Evolutionary conservation across 2,113 vertebrate genomes (phyloP).

Genomic region (Syrrhaptes paradoxus): DNA sequence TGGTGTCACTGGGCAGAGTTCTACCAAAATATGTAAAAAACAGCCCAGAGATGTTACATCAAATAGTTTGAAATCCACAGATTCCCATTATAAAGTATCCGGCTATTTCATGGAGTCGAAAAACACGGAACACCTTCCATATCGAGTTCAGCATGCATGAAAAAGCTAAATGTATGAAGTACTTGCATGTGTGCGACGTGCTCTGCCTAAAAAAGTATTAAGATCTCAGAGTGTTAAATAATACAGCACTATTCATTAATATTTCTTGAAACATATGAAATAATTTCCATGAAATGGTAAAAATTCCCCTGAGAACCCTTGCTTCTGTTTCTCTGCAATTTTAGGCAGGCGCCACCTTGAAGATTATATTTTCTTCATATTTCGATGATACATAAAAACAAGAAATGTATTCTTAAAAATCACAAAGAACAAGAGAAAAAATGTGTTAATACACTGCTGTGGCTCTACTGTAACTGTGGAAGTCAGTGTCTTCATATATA

Average conservation of each 20-base stretch:
- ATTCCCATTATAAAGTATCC: not conserved
- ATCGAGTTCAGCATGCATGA: not conserved
- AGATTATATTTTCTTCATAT: not conserved
- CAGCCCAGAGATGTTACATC: not conserved
- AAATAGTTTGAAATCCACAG: not conserved
- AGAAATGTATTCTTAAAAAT: not conserved
- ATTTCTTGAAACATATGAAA: not conserved
- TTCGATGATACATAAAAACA: not conserved
- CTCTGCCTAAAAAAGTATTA: not conserved
- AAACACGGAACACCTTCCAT: not conserved
- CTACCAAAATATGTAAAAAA: not conserved
- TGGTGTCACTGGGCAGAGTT: not conserved
- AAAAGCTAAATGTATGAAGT: not conserved
- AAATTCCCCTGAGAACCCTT: not conserved
- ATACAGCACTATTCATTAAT: not conserved
- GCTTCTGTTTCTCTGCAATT: not conserved
- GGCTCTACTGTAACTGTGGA: not conserved
- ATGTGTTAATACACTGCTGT: not conserved
- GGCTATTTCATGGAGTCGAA: not conserved
- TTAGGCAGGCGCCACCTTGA: not conserved
- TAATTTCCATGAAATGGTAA: not conserved
- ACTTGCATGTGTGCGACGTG: accelerated
- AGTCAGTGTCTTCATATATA: not conserved
- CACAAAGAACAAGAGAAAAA: not conserved
- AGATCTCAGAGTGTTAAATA: not conserved